Evolutionary conservation across 2,888 invertebrate species (phyloP).

Genomic region (Muscina levida): DNA sequence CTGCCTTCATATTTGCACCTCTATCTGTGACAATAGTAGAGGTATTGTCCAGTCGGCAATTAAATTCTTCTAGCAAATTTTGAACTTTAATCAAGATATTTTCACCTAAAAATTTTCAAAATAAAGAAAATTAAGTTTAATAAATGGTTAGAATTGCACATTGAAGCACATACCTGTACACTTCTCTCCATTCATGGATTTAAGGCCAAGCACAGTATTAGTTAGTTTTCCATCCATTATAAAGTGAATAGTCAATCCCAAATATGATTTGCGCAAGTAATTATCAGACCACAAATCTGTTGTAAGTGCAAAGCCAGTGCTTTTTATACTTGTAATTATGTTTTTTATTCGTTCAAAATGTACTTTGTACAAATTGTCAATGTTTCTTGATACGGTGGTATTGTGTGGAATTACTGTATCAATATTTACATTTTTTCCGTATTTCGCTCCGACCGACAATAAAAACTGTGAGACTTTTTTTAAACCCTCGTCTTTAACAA

Average conservation of each 20-base stretch:
- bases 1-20: too few relatives aligned
- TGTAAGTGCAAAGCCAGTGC: neutral
- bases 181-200: neutral
- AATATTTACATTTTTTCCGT: neutral
- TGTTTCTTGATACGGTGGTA: neutral
- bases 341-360: neutral
- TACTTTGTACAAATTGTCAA: neutral
- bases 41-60: too few relatives aligned
- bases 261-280: neutral
- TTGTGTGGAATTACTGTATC: neutral
- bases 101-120: conserved; percentile 17
- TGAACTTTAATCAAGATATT: conserved; percentile 18
- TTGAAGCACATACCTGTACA: neutral
- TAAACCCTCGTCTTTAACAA: neutral
- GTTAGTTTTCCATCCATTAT: neutral
- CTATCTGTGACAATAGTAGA: too few relatives aligned
- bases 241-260: neutral
- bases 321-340: neutral
- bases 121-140: conserved; percentile 6
- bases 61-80: neutral
- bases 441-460: neutral
- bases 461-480: neutral
- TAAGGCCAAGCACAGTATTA: neutral
- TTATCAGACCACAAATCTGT: neutral
- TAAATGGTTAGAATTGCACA: conserved; percentile 17